Base-by-base conservation (phyloP, 1,140 invertebrate species). In the Sitophilus oryzae region DNA sequence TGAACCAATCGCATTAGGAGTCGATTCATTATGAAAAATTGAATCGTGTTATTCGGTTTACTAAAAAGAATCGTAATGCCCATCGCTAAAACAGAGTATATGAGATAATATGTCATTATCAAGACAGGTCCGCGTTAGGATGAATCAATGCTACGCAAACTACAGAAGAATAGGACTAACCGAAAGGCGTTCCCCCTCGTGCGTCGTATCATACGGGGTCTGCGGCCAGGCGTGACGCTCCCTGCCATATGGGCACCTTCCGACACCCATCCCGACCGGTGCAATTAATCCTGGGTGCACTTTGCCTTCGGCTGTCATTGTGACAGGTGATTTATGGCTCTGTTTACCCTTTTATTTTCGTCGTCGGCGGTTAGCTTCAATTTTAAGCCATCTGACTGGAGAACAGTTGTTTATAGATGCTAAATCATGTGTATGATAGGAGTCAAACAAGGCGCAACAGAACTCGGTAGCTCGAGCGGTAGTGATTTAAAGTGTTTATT, bases 301-400 rank as follows among this genome's bases (percentile, higher is more conserved):
- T 42, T 42, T 42, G 50, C 38, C 50, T 23, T 41, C 16, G 36
- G 21, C 50, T 52, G 40, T 43, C 38, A 52, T 52, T 52, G 22
- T 52, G 40, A 20, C 50, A 52, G 50, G 50, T 52, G 50, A 52
- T 52, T 52, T 52, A 52, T 52, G 37, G 50, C 42, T 8, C 50
- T 52, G 50, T 52, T 52, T 52, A 52, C 50, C 50, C 50, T 52
- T 52, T 52, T 52, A 52, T 52, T 52, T 52, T 52, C 42, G 41
- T 30, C 25, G 38, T 14, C 30, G 15, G 37, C 22, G 48, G 41
- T 38, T 21, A 44, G 22, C 22, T 9, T 30, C 38, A 43, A 44
- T 52, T 52, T 44, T 8, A 52, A 23, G 23, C 50, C 50, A 52
- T 52, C 50, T 52, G 50, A 52, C 50, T 52, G 25, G 37, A 16